These are phyloP conservation scores for Temnothorax longispinosus DNA, from an alignment of 1,140 invertebrate genomes.

Conservation along the genomic window DNA sequence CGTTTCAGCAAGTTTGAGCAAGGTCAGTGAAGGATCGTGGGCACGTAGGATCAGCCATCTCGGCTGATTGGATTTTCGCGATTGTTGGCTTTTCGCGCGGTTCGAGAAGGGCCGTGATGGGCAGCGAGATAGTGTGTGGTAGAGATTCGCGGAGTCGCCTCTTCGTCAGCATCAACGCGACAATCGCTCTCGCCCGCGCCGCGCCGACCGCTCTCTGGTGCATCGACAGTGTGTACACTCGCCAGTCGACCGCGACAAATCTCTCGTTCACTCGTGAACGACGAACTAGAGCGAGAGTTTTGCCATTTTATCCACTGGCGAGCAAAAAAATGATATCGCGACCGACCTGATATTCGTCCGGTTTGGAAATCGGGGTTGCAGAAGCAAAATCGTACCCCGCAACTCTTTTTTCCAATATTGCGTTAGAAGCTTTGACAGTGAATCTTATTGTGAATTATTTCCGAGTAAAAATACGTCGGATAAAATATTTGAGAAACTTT, in stretches of 20 bases:
- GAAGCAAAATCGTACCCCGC: neutral
- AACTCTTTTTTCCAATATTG: neutral
- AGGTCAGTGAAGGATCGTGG: slow-evolving; percentile 35
- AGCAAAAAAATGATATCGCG: slow-evolving; percentile 24
- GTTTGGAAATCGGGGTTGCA: slow-evolving; percentile 12
- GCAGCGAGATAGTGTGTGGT: neutral
- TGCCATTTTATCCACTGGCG: neutral
- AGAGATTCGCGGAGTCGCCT: neutral
- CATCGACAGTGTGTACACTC: slow-evolving; percentile 8
- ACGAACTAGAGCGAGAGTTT: slow-evolving; percentile 67
- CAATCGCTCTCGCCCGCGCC: neutral
- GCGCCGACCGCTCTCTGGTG: neutral
- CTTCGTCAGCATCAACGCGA: slow-evolving; percentile 1
- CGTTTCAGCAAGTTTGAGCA: neutral
- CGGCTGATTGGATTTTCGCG: neutral
- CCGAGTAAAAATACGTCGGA: neutral
- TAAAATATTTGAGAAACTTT: neutral
- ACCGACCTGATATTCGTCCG: neutral
- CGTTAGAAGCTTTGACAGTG: neutral
- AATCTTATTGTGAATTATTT: neutral
- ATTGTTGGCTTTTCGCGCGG: neutral
- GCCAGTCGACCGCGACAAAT: slow-evolving; percentile 49
- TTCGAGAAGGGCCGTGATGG: neutral
- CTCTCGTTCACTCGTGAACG: slow-evolving; percentile 67
- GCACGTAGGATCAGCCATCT: neutral